phyloP scores from a whole-genome alignment of 2,113 vertebrate species.

The Notiomystis cincta region DNA sequence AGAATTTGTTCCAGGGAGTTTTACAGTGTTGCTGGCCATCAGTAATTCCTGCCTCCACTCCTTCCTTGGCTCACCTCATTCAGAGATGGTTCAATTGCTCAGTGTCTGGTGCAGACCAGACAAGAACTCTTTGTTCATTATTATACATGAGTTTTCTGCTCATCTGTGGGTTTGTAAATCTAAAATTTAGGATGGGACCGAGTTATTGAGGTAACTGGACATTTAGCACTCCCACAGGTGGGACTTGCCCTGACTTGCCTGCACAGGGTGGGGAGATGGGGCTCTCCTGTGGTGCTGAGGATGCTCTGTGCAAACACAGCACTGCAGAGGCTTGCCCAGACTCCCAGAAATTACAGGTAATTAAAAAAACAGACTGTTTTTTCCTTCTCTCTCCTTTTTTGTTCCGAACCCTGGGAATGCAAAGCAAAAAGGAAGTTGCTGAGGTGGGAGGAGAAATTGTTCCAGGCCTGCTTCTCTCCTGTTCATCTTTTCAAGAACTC shows the following conservation, averaged over 20 bases:
- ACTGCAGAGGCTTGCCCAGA: background rate
- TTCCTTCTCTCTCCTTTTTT: background rate
- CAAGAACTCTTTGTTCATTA: background rate
- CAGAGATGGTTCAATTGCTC: background rate
- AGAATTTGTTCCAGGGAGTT: background rate
- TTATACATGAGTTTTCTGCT: background rate
- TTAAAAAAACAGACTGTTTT: background rate
- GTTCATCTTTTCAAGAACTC: background rate
- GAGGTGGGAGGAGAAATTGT: background rate
- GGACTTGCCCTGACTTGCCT: background rate
- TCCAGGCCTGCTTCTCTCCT: background rate
- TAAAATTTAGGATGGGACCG: background rate
- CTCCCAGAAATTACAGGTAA: background rate
- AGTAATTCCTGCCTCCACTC: background rate
- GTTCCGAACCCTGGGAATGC: background rate
- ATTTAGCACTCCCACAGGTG: background rate
- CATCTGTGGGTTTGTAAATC: background rate
- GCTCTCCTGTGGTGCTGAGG: background rate
- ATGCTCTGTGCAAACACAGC: background rate
- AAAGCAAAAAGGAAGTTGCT: background rate
- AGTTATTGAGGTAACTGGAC: background rate
- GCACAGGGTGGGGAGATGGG: accelerated
- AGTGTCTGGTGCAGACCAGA: background rate
- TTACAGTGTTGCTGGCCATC: background rate
- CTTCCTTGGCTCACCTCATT: background rate